These are phyloP conservation scores for Syritta pipiens DNA, from an alignment of 2,888 invertebrate species.

Conservation along the genomic window DNA sequence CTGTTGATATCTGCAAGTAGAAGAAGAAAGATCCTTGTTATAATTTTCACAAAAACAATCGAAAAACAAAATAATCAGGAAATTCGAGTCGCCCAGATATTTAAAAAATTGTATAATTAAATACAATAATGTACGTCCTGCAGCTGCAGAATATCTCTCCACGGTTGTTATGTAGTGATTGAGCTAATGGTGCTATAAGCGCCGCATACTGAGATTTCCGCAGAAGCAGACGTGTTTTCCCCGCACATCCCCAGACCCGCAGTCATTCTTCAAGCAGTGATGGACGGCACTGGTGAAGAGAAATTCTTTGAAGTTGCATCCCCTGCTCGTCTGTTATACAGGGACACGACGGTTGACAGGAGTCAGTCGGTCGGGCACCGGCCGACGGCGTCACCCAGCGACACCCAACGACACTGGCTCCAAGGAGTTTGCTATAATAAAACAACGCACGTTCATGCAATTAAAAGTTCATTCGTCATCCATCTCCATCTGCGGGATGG, in stretches of 20 bases:
- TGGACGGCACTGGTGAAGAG: background rate
- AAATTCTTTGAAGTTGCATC: no score
- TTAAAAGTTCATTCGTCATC: conserved; percentile 67
- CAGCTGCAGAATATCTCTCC: no score
- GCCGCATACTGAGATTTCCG: conserved; percentile 35
- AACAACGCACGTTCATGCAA: conserved; percentile 45
- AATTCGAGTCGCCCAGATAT: conserved; percentile 15
- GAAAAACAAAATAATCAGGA: conserved; percentile 5
- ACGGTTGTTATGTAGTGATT: conserved; percentile 58
- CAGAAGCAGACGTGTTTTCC: background rate
- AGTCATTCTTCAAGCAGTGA: background rate
- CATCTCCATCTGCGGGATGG: conserved; percentile 10
- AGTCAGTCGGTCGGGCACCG: conserved; percentile 54
- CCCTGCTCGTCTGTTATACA: no score
- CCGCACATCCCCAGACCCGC: background rate
- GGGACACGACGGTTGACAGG: no score
- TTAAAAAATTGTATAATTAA: conserved; percentile 55
- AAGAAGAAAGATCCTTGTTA: conserved; percentile 10
- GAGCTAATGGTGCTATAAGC: conserved; percentile 55
- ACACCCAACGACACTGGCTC: conserved; percentile 18
- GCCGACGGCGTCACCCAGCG: background rate
- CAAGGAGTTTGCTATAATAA: background rate
- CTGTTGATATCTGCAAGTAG: conserved; percentile 43
- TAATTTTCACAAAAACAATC: background rate
- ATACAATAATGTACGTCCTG: no score